Percentiles rank a stretch among this genome's conserved stretches.
Conservation (phyloP, 2,888 invertebrate genomes). For the Hanleya hanleyi region DNA sequence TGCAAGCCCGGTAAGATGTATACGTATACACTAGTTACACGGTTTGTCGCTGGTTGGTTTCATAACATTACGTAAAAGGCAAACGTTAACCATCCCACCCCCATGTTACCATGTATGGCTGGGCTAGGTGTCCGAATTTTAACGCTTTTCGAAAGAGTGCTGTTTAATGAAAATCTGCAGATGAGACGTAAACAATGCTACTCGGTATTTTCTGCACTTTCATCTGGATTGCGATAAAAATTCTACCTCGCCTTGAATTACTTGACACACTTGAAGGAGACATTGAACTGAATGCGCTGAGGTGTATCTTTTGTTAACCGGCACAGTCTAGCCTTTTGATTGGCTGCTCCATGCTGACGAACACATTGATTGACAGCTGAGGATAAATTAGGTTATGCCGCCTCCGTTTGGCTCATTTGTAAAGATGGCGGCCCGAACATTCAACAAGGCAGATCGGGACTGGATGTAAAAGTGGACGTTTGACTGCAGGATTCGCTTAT, state of each 20-base stretch:
- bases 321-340: slow-evolving; percentile 13
- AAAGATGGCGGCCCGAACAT: slow-evolving; percentile 36
- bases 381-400: slow-evolving; percentile 32
- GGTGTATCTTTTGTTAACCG: not conserved
- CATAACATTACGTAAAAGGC: slow-evolving; percentile 4
- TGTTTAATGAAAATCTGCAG: no score
- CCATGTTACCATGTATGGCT: no score
- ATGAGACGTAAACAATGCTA: no score
- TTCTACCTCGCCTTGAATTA: no score
- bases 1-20: no score
- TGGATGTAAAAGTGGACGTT: not conserved
- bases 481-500: not conserved
- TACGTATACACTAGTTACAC: no score
- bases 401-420: slow-evolving; percentile 22
- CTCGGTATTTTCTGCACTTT: no score
- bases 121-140: no score
- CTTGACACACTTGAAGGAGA: slow-evolving; percentile 4
- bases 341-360: slow-evolving; percentile 9
- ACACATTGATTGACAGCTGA: slow-evolving; percentile 23
- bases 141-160: no score
- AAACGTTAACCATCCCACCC: no score
- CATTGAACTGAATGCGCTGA: not conserved
- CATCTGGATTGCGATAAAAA: no score
- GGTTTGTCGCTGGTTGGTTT: not conserved
- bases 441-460: not conserved